phyloP scores from a whole-genome alignment of 1,140 invertebrate species.

The Leptinotarsa undecemlineata region DNA sequence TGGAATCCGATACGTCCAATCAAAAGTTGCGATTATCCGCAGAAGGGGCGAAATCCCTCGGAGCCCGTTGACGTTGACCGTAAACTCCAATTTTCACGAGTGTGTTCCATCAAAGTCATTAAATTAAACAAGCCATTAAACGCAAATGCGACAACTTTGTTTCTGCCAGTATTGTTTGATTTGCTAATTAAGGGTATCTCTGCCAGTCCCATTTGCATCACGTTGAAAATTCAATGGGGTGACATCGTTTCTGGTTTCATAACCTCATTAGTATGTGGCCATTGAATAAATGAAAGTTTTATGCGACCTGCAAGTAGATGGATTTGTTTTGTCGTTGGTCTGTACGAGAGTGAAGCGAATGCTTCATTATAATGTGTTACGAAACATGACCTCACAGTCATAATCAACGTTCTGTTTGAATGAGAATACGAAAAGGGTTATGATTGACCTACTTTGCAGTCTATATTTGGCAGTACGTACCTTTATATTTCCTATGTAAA shows the following conservation, averaged over 20 bases:
- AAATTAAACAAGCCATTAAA: slow-evolving; percentile 27
- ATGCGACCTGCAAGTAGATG: background rate
- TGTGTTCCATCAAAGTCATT: slow-evolving; percentile 15
- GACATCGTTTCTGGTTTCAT: slow-evolving; percentile 1
- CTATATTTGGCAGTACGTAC: too few species aligned
- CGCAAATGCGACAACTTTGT: slow-evolving; percentile 28
- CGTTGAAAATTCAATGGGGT: slow-evolving; percentile 3
- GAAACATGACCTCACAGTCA: background rate
- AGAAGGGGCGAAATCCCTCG: background rate
- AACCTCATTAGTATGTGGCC: background rate
- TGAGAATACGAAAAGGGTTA: background rate
- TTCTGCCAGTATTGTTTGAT: slow-evolving; percentile 22
- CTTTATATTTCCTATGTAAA: too few species aligned
- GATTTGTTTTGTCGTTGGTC: background rate
- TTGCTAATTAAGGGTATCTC: slow-evolving; percentile 26
- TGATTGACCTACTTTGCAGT: too few species aligned
- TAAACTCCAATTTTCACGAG: slow-evolving; percentile 9
- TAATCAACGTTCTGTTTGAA: background rate
- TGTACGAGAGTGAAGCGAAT: background rate
- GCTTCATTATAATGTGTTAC: background rate
- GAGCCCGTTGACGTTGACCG: background rate
- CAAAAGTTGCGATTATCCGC: background rate
- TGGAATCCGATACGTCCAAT: background rate
- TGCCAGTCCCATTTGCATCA: background rate
- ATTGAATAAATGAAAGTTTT: background rate